Evolutionary conservation across 2,888 invertebrate species (phyloP), one percentile per base, ranked within the genome.

Genomic region (Protophormia terraenovae): DNA sequence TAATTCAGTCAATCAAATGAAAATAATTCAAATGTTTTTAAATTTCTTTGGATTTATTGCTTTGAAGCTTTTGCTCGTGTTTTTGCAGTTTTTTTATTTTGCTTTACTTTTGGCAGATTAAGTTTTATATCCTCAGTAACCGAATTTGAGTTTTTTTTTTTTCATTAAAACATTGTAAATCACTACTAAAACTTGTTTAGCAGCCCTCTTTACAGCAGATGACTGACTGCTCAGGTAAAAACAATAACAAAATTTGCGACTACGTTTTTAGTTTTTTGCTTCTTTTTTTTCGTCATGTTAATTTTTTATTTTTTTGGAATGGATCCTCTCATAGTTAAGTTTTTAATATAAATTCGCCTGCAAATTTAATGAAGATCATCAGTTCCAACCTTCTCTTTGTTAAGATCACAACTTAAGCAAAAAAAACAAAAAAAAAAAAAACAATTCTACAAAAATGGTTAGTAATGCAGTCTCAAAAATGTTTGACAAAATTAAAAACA

Each of bases 321-420:
- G 73, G 71, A 72, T 66, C 55, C 19, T 60, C 53, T 75, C 72
- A 27, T 71, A 81, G 53, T 47, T 78, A 87, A 87, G 84, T 84
- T 88, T 89, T 90, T 88, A 77, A 88, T 92, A 92, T 92, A 92
- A 92, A 92, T 91, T 89, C 89, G 85, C 89, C 88, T 88, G 88
- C 84, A 77, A 86, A 78, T 88, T 87, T 86, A 86, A 88, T 89
- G 90, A 89, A 88, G 89, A 91, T 88, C 90, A 92, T 92, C 92
- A 92, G 92, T 92, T 90, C 89, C 89, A 89, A 88, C 88, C 89
- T 89, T 90, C 88, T 88, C 89, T 90, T 90, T 90, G 89, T 88
- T 88, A 88, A 89, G 90, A 87, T 84, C 89, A 89, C 90, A 90
- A 87, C 88, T 88, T 87, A 72, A 82, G 60, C 76, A 32, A 75